Evolutionary conservation across 2,113 vertebrate genomes (phyloP).

Genomic region (Macroglossus sobrinus): DNA sequence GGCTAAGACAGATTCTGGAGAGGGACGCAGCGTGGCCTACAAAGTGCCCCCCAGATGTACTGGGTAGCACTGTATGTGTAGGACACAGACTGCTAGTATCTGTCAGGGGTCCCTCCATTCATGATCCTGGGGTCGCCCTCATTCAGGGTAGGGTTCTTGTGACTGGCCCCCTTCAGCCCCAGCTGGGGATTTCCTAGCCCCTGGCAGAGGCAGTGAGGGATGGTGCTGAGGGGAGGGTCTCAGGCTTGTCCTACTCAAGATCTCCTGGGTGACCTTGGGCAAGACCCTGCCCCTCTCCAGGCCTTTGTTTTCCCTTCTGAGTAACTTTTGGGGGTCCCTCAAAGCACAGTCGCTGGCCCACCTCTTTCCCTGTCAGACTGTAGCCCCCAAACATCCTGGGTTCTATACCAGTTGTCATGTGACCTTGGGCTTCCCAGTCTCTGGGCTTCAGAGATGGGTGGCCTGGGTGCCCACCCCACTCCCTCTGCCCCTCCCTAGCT

Average conservation of each 20-base stretch:
- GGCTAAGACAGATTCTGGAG: not conserved
- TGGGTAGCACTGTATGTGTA: not conserved
- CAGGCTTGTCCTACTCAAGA: not conserved
- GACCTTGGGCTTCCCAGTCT: not conserved
- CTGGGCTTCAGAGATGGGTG: not conserved
- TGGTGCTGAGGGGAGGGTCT: not conserved
- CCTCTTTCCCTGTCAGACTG: not conserved
- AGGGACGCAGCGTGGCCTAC: not conserved
- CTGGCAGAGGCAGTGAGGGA: not conserved
- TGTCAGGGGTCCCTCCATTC: not conserved
- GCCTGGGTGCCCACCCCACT: not conserved
- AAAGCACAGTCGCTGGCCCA: not conserved
- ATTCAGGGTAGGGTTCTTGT: not conserved
- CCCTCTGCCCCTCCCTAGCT: not conserved
- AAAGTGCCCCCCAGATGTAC: not conserved
- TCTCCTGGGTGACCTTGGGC: conserved; percentile 48
- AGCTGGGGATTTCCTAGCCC: not conserved
- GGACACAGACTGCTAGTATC: not conserved
- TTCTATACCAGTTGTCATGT: not conserved
- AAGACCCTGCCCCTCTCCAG: not conserved
- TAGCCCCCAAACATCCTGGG: too few species aligned
- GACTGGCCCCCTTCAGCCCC: not conserved
- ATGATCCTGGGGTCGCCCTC: not conserved
- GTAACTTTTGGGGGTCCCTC: not conserved
- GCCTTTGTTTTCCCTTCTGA: not conserved